A percentile compares a stretch with the other conserved stretches of the same genome.
phyloP scores from a whole-genome alignment of 2,797 vertebrate genomes.

The Molossus alvarezi region DNA sequence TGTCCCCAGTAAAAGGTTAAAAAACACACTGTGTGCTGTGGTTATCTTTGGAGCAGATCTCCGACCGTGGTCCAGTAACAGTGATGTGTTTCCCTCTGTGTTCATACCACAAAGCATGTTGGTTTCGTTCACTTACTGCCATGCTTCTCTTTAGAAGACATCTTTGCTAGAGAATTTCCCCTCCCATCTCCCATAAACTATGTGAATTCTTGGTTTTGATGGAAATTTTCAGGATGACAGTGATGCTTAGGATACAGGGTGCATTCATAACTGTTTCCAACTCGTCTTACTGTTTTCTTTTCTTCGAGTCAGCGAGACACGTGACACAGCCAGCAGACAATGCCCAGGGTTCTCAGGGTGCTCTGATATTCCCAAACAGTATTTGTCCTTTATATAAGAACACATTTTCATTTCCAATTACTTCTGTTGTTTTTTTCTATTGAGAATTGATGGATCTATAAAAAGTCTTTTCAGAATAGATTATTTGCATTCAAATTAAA shows the following conservation, averaged over 20 bases:
- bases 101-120: background rate
- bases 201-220: slow-evolving; percentile 71
- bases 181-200: background rate
- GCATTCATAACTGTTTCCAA: slow-evolving; percentile 85
- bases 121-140: slow-evolving; percentile 43
- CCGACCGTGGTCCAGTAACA: background rate
- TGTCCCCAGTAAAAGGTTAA: background rate
- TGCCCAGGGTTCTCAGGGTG: slow-evolving; percentile 1
- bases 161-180: slow-evolving; percentile 23
- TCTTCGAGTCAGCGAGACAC: background rate
- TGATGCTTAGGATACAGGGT: slow-evolving; percentile 62
- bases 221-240: slow-evolving; percentile 82
- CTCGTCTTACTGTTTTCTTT: slow-evolving; percentile 62
- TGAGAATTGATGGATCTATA: slow-evolving; percentile 65
- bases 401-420: slow-evolving; percentile 67
- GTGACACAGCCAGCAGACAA: slow-evolving; percentile 6
- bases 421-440: slow-evolving; percentile 24
- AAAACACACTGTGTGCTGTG: background rate
- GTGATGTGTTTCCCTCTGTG: background rate
- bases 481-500: slow-evolving; percentile 77
- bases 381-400: slow-evolving; percentile 59
- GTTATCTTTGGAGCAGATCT: slow-evolving; percentile 8
- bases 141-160: background rate
- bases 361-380: slow-evolving; percentile 14
- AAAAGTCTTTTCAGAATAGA: slow-evolving; percentile 62